A percentile compares a stretch with the other conserved stretches of the same genome.
Evolutionary conservation across 37 sponge, comb jelly and placozoan species (phyloP).

Genomic region (Geodia barretti): DNA sequence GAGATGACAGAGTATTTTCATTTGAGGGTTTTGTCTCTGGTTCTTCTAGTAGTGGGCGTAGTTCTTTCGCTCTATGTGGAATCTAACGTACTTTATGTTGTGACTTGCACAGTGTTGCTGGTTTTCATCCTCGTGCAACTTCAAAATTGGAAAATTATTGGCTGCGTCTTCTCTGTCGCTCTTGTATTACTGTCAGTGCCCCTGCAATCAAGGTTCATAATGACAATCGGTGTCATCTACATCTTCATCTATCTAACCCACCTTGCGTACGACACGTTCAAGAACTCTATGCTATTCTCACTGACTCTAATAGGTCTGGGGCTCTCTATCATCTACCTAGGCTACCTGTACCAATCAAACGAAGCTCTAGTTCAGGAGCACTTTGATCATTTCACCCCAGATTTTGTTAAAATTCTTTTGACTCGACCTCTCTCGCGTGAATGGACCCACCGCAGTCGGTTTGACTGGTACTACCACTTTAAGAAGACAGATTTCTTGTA

Average conservation of each 20-base stretch:
- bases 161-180: conserved; percentile 21
- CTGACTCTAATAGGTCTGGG: conserved; percentile 32
- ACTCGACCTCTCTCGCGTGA: neutral
- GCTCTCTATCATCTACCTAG: conserved; percentile 7
- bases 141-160: conserved; percentile 5
- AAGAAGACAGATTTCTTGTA: conserved; percentile 1
- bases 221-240: conserved; percentile 36
- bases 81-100: conserved; percentile 37
- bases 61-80: conserved; percentile 27
- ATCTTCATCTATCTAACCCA: conserved; percentile 47
- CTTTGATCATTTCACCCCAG: neutral
- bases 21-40: neutral
- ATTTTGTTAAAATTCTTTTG: neutral
- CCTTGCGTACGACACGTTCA: conserved; percentile 46
- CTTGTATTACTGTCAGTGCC: conserved; percentile 43
- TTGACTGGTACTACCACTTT: conserved; percentile 2
- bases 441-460: neutral
- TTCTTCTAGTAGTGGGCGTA: conserved; percentile 19
- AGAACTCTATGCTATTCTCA: conserved; percentile 38
- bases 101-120: conserved; percentile 19
- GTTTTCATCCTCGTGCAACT: neutral
- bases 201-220: conserved; percentile 39
- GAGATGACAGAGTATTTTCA: neutral
- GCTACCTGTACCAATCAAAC: conserved; percentile 21
- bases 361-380: neutral